These are phyloP conservation scores for Gallinago undulata DNA, from an alignment of 2,113 vertebrate genomes.

Conservation along the genomic window DNA sequence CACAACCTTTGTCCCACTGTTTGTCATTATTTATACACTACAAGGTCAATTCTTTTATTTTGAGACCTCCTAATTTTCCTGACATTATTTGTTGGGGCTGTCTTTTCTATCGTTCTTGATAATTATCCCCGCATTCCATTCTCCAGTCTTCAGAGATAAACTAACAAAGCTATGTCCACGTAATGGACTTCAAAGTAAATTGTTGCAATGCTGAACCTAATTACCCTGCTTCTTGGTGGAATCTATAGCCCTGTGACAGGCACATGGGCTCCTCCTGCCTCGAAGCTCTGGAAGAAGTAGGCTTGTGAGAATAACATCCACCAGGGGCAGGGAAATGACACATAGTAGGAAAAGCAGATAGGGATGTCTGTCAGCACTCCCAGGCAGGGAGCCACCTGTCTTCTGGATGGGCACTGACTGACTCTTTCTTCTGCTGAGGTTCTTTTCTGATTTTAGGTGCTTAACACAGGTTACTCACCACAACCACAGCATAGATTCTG, in stretches of 20 bases:
- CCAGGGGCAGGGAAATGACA: neutral
- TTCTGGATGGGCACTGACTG: neutral
- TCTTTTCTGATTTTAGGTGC: neutral
- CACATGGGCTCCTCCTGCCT: neutral
- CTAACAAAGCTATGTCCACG: neutral
- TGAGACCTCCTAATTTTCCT: slow-evolving; percentile 34
- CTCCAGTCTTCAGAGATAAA: slow-evolving; percentile 11
- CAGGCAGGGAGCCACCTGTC: neutral
- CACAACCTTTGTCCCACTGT: neutral
- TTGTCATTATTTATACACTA: slow-evolving; percentile 45
- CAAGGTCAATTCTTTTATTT: slow-evolving; percentile 20
- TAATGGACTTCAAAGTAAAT: slow-evolving; percentile 45
- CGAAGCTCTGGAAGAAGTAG: neutral
- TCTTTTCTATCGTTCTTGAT: neutral
- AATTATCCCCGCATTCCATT: slow-evolving; percentile 24
- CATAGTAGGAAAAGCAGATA: neutral
- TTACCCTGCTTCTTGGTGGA: neutral
- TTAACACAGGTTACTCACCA: neutral
- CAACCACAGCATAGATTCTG: neutral
- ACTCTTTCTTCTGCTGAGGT: neutral
- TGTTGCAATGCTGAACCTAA: slow-evolving; percentile 2
- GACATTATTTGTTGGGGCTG: neutral
- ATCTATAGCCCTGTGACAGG: neutral
- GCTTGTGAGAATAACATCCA: neutral
- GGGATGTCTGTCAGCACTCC: neutral